A percentile compares a stretch with the other conserved stretches of the same genome.
phyloP scores from a whole-genome alignment of 1,140 invertebrate species.

The Brachionus rotundiformis region DNA sequence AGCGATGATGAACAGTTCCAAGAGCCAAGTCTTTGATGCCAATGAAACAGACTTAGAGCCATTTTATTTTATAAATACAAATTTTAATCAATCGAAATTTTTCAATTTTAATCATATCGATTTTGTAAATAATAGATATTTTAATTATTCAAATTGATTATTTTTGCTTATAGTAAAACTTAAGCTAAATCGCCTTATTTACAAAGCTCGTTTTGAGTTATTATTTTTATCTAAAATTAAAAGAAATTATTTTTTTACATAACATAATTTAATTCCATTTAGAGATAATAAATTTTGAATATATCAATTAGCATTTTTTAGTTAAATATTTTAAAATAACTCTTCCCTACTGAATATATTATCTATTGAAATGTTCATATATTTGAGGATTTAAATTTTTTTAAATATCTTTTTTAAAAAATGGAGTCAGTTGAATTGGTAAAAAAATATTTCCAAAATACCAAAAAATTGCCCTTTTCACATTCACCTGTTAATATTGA shows the following conservation, averaged over 20 bases:
- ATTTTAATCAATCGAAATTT: not conserved
- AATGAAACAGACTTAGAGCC: no score
- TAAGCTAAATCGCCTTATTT: conserved; percentile 13
- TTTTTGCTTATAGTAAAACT: conserved; percentile 13
- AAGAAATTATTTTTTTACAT: not conserved
- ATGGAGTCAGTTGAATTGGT: no score
- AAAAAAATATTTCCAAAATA: no score
- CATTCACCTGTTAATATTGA: no score
- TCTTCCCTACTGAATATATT: no score
- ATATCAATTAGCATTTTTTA: no score
- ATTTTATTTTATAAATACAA: not conserved
- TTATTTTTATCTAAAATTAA: not conserved
- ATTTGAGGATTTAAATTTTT: no score
- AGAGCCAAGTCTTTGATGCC: no score
- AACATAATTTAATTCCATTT: not conserved
- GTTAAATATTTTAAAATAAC: no score
- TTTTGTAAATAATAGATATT: not conserved
- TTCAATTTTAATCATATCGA: not conserved
- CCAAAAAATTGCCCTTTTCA: no score
- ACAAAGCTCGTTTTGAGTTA: conserved; percentile 1
- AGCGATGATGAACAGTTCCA: not conserved
- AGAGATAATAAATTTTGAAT: not conserved
- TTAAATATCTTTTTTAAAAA: no score
- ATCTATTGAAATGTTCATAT: no score
- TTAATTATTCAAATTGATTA: not conserved